Base-by-base conservation (phyloP, 2,113 vertebrate species). In the Oryzias celebensis region DNA sequence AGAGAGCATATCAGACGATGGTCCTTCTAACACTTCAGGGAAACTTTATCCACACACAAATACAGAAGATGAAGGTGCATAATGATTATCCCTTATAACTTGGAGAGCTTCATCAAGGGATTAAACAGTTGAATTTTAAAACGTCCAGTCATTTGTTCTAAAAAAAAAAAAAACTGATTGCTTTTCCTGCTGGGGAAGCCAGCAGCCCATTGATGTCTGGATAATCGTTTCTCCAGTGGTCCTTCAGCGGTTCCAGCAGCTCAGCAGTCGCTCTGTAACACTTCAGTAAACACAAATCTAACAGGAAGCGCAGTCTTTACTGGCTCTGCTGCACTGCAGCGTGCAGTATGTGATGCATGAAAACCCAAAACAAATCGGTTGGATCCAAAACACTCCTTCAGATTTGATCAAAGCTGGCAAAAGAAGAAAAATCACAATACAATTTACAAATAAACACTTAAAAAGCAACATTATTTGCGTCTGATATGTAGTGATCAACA, bases 111-210 rank as follows among this genome's bases (percentile, higher is more conserved):
- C 67, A 79, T 78, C 81, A 77, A 24, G 59, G 83, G 85, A 85
- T 87, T 85, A 88, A 64, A 50, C 55, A 7, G 58, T 36, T 52
- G 78, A 71, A 84, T 87, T 81, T 84, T 36, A 72, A 84, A 82
- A 82, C 81, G 71, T 75, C 77, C 71, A 56, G 67, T 68, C 73
- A 80, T 83, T 80, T 73, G 67, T 83, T 80, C 75, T 62, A 46
- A 45, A 14, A 53, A 75, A 81, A 81, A 54, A 72, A 62, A 72
- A 71, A 56, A 26, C 59, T 75, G 75, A 83, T 84, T 86, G 79
- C 75, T 69, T 72, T 61, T 75, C 82, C 78, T 47, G 71, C 51
- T 70, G 75, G 75, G 79, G 73, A 75, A 73, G 67, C 51, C 74
- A 48, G 71, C 74, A 68, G 53, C 68, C 76, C 59, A 22, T 65